phyloP scores from a whole-genome alignment of 2,797 vertebrate species.

The Girardinus metallicus region DNA sequence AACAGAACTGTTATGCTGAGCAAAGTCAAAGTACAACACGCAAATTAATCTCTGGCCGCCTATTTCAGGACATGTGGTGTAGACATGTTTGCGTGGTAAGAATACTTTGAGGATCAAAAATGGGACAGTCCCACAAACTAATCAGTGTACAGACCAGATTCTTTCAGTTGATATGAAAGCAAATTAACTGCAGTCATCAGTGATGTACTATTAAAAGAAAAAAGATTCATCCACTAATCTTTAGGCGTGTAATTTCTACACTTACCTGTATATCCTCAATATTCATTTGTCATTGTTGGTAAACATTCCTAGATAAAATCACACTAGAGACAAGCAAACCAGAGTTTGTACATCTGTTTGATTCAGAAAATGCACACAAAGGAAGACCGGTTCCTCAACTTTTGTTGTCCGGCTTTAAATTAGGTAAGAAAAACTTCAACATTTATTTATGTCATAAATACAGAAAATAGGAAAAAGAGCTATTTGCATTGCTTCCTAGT shows the following conservation, averaged over 20 bases:
- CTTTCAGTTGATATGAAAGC: conserved; percentile 45
- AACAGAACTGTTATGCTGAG: conserved; percentile 62
- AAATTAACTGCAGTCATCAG: conserved; percentile 48
- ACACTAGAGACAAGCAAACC: not conserved
- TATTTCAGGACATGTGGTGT: conserved; percentile 64
- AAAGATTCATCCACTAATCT: not conserved
- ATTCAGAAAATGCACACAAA: not conserved
- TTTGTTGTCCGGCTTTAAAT: not conserved
- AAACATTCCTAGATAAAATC: not conserved
- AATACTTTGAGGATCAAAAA: conserved; percentile 29
- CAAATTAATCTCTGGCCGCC: conserved; percentile 60
- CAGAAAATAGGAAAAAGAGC: not conserved
- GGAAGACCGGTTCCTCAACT: not conserved
- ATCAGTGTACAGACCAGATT: conserved; percentile 49
- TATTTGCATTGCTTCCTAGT: not conserved
- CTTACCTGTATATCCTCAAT: not conserved
- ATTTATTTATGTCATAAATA: not conserved
- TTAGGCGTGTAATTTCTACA: not conserved
- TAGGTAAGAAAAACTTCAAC: not conserved
- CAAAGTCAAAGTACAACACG: conserved; percentile 53
- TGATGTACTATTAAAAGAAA: conserved; percentile 28
- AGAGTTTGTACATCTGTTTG: not conserved
- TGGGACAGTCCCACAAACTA: conserved; percentile 29
- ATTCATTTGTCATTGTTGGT: not conserved
- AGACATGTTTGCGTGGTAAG: conserved; percentile 53